Evolutionary conservation across 2,888 invertebrate genomes (phyloP), one percentile per base, ranked within the genome.

Genomic region (Drosophila quinaria): DNA sequence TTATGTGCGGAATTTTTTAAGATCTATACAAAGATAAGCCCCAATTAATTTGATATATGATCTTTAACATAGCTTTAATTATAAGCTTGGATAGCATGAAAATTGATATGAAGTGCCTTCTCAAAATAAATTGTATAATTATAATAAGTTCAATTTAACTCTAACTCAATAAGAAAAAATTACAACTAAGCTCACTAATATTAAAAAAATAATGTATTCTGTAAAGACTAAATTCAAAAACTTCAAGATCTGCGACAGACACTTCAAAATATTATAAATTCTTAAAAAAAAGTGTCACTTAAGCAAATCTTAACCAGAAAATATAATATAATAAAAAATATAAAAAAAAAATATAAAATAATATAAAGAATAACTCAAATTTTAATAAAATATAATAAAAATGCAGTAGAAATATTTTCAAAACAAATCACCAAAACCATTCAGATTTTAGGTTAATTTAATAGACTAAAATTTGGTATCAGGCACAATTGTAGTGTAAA

Each of bases 1-100:
- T 44, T 55, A 55, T 44, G 44, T 42, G 54, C 41, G 31, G 54
- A 4, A 41, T 13, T 54, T 41, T 19, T 31, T 13, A 42, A 5
- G 55, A 44, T 55, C 3, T 15, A 11, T 10, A n/a, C 4, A 22
- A 17, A 44, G 55, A 56, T 56, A 56, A 56, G 22, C 3, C 22
- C 22, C 44, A 22, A 44, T 44, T 56, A 44, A 8, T 22, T 35
- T 42, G 54, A 31, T 41, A 15, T 11, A 50, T 35, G 33, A 25
- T 41, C 10, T 39, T 39, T 15, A 15, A 39, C 8, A 15, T 29
- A 29, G 13, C 10, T 29, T 4, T 15, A 15, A 9, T 29, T 19
- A 19, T 19, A 11, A 11, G 19, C 42, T 11, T 47, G 29, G 46
- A 2, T 25, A 1, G 25, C 25, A 25, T 25, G 5, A 25, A 19